Base-by-base conservation (phyloP, 2,797 vertebrate species). In the Buphagus erythrorhynchus region DNA sequence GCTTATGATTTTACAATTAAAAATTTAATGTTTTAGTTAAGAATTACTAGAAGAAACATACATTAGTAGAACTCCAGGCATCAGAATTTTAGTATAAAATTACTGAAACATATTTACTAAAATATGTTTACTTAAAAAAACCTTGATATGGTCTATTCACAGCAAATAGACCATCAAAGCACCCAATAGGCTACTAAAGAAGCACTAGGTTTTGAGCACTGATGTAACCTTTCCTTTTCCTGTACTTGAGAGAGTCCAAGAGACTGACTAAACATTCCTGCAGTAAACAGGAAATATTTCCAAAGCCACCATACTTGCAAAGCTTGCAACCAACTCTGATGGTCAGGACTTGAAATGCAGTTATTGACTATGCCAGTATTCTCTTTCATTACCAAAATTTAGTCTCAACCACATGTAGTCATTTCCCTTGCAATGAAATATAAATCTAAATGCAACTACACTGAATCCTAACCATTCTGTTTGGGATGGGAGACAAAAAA, bases 301-400 rank as follows among this genome's bases (percentile, higher is more conserved):
- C 48, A 61, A 85, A 78, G 31, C 20, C 20, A 54, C 9, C 13
- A 58, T 6, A 69, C 9, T 38, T 38, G 28, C 8, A 61, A 67
- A 61, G 11, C n/a, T 55, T 33, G 35, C 31, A 76, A 67, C 6
- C 26, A 65, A 33, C 25, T 76, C 36, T 42, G 42, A 75, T 19
- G 42, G 3, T 68, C 25, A 14, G 2, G 1, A 38, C 29, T 31
- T 2, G 0, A 86, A 80, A 86, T 6, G 6, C 4, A 25, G 2
- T 58, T 55, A 74, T 10, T 54, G 38, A 46, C 21, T 14, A 22
- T 2, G 6, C 8, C 17, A 45, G 4, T n/a, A 68, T 31, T 46
- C 29, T 48, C 19, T 13, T 57, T 45, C 10, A 19, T 10, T 31
- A 20, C 5, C 38, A 81, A 81, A 69, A 69, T 25, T 35, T 35